Evolutionary conservation across 2,797 vertebrate species (phyloP).

Genomic region (Clarias fuscus): DNA sequence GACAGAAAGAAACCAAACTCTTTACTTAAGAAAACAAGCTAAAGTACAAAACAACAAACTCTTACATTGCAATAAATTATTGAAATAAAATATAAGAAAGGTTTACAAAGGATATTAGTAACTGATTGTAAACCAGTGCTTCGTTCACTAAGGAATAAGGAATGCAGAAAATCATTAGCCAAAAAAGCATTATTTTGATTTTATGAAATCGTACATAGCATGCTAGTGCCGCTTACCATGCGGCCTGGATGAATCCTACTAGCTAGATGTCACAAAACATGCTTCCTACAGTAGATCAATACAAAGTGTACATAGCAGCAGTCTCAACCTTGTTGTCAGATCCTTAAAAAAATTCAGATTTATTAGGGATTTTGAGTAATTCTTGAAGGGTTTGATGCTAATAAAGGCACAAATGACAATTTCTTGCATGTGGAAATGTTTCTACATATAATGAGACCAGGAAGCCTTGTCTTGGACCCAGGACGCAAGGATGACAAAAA

Average conservation of each 20-base stretch:
- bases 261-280: background rate
- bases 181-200: background rate
- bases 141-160: background rate
- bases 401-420: background rate
- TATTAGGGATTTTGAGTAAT: background rate
- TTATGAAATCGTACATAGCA: background rate
- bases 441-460: background rate
- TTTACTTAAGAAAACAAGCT: background rate
- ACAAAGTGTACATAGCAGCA: background rate
- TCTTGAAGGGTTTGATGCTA: background rate
- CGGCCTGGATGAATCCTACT: background rate
- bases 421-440: background rate
- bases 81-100: background rate
- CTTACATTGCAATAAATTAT: background rate
- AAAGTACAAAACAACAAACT: background rate
- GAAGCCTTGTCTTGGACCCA: conserved; percentile 1
- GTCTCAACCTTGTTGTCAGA: background rate
- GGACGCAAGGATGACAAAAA: background rate
- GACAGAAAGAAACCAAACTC: background rate
- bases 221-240: background rate
- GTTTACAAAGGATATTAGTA: background rate
- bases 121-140: background rate
- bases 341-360: background rate
- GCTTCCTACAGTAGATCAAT: background rate
- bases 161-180: background rate